These are phyloP conservation scores for Pseudomyrmex cubaensis DNA, from an alignment of 1,140 invertebrate species.

Conservation along the genomic window DNA sequence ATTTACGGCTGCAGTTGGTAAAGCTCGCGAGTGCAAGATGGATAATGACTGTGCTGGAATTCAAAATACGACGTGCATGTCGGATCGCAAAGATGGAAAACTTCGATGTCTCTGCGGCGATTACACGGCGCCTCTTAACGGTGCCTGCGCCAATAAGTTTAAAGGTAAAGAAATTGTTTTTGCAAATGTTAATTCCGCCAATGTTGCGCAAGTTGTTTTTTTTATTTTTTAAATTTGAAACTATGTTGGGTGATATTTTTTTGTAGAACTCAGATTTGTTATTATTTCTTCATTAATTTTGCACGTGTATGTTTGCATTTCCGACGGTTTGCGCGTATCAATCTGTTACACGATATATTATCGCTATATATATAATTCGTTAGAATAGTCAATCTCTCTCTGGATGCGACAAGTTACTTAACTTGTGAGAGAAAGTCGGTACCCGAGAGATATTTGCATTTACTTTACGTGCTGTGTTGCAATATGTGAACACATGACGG, in stretches of 20 bases:
- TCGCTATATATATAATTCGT: not conserved
- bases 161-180: conserved; percentile 81
- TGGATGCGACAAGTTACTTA: conserved; percentile 15
- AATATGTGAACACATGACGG: conserved; percentile 63
- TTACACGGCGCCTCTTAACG: conserved; percentile 87
- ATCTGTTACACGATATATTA: no score
- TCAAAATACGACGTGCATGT: conserved; percentile 88
- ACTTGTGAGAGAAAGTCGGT: not conserved
- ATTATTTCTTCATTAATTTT: not conserved
- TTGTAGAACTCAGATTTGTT: not conserved
- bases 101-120: conserved; percentile 89
- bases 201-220: no score
- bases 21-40: conserved; percentile 87
- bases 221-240: not conserved
- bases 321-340: not conserved
- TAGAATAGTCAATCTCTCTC: not conserved
- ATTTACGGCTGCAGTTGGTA: conserved; percentile 78
- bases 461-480: conserved; percentile 64
- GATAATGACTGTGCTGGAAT: conserved; percentile 88
- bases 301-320: not conserved
- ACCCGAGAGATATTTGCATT: conserved; percentile 67
- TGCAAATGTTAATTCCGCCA: not conserved
- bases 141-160: conserved; percentile 86
- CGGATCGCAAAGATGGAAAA: conserved; percentile 86
- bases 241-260: no score